A percentile compares a stretch with the other conserved stretches of the same genome.
Conservation (phyloP, 2,888 invertebrate genomes). For the Caenorhabditis becei region DNA sequence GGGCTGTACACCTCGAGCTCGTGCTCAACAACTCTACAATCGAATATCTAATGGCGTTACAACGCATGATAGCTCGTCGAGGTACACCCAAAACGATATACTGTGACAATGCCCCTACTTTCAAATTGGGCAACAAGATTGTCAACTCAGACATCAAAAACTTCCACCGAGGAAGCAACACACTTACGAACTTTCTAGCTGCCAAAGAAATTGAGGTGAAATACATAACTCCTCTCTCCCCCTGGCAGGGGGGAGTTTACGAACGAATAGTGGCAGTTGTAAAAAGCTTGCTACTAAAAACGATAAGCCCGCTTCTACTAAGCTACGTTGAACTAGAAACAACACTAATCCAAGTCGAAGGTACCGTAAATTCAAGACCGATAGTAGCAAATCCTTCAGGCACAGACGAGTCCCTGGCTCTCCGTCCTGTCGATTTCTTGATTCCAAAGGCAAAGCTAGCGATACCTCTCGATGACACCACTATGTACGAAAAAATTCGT, state of each 20-base stretch:
- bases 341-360: constrained; percentile 5
- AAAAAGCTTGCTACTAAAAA: constrained; percentile 4
- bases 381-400: constrained; percentile 8
- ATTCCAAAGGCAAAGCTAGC: background rate
- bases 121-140: constrained; percentile 1
- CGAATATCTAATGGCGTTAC: background rate
- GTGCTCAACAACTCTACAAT: constrained; percentile 17
- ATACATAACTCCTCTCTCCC: constrained; percentile 22
- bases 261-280: constrained; percentile 24
- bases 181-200: constrained; percentile 5
- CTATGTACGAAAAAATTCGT: no score
- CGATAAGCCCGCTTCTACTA: background rate
- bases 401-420: background rate
- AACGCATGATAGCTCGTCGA: constrained; percentile 5
- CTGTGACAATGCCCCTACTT: constrained; percentile 27
- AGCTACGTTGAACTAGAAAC: constrained; percentile 11
- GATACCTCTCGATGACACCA: no score
- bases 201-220: constrained; percentile 15
- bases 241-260: constrained; percentile 34
- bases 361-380: constrained; percentile 8
- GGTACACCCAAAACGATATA: constrained; percentile 12
- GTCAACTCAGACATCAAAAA: constrained; percentile 12
- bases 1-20: constrained; percentile 15
- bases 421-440: constrained; percentile 5
- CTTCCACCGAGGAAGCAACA: background rate